Evolutionary conservation across 1,140 invertebrate genomes (phyloP).

Genomic region (Brachystomella parvula): DNA sequence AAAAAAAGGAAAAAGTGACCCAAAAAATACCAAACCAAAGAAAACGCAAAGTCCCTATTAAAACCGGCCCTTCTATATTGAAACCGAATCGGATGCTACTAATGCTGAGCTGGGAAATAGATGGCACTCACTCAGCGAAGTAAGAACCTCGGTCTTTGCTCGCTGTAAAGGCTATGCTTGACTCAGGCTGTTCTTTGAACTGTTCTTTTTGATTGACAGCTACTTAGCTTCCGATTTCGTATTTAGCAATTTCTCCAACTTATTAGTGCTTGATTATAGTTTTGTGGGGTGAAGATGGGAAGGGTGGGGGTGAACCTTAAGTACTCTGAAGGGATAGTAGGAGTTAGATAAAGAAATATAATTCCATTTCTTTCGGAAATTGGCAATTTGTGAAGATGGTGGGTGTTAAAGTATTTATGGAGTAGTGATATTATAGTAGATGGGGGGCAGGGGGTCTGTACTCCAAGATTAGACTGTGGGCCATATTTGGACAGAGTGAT

Average conservation of each 20-base stretch:
- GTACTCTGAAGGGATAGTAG: background rate
- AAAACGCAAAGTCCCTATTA: no score
- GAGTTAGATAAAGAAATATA: background rate
- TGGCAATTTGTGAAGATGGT: constrained; percentile 32
- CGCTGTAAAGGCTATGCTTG: background rate
- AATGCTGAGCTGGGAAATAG: no score
- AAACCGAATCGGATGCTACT: no score
- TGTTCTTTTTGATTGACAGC: no score
- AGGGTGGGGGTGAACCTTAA: background rate
- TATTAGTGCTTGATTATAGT: background rate
- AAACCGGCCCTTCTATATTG: no score
- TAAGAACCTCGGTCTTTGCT: background rate
- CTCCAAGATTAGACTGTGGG: background rate
- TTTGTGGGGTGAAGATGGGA: background rate
- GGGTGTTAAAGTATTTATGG: constrained; percentile 29
- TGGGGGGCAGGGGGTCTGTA: background rate
- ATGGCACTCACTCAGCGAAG: no score
- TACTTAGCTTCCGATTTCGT: no score
- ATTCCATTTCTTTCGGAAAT: constrained; percentile 25
- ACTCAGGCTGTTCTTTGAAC: background rate
- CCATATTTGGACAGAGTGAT: background rate
- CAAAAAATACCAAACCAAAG: no score
- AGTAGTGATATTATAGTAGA: constrained; percentile 17
- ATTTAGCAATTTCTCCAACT: no score
- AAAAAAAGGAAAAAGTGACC: no score